Evolutionary conservation across 2,888 invertebrate species (phyloP).

Genomic region (Netelia fuscicornis): DNA sequence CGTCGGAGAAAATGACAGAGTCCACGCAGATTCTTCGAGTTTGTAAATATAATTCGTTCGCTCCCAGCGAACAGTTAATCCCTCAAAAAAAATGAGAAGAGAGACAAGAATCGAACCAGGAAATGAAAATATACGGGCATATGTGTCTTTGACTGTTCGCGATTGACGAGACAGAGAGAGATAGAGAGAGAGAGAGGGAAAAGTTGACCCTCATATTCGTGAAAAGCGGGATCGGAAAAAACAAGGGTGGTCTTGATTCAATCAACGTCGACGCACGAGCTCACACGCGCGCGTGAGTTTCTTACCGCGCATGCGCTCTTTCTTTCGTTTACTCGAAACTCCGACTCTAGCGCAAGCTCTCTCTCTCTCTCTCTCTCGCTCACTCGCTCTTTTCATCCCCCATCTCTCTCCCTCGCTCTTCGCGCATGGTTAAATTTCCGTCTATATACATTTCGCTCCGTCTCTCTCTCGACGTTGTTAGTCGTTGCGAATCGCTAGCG

Average conservation of each 20-base stretch:
- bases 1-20: neutral
- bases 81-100: neutral
- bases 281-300: conserved; percentile 14
- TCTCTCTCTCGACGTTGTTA: conserved; percentile 26
- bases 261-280: conserved; percentile 69
- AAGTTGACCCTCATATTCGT: conserved; percentile 64
- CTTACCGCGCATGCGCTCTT: conserved; percentile 66
- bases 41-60: neutral
- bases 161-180: conserved; percentile 12
- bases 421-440: conserved; percentile 17
- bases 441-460: conserved; percentile 12
- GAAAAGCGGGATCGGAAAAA: conserved; percentile 60
- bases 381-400: neutral
- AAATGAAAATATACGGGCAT: conserved; percentile 10
- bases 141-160: neutral
- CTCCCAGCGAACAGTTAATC: neutral
- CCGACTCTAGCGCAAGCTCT: neutral
- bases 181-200: neutral
- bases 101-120: neutral
- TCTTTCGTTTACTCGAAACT: conserved; percentile 31
- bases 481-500: neutral
- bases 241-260: conserved; percentile 73
- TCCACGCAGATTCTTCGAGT: neutral
- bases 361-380: conserved; percentile 34
- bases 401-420: conserved; percentile 16